These are phyloP conservation scores for Cremastinae sp. DNA, from an alignment of 2,888 invertebrate species.

Conservation along the genomic window DNA sequence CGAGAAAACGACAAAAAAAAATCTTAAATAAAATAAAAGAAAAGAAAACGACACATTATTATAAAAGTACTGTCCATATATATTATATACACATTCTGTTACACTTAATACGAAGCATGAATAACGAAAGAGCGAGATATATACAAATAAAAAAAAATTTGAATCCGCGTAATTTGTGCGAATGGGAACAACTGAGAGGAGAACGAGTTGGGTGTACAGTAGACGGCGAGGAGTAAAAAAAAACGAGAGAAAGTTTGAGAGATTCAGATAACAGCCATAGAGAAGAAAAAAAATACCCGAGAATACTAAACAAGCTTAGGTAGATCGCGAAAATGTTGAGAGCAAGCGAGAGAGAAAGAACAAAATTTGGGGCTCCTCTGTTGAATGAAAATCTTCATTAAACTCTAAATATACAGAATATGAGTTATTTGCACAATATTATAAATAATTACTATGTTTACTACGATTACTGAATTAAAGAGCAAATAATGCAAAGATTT, in stretches of 20 bases:
- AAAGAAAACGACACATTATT: conserved; percentile 46
- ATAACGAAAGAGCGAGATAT: conserved; percentile 54
- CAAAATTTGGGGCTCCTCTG: conserved; percentile 65
- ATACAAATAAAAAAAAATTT: conserved; percentile 40
- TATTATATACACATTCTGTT: conserved; percentile 65
- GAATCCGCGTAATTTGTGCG: conserved; percentile 55
- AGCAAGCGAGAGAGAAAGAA: conserved; percentile 1
- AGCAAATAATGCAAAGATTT: conserved; percentile 71
- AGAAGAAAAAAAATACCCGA: conserved; percentile 54
- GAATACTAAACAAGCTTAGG: conserved; percentile 55
- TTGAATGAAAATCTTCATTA: conserved; percentile 72
- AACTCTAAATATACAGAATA: conserved; percentile 71
- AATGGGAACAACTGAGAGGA: conserved; percentile 53
- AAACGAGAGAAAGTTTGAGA: conserved; percentile 24
- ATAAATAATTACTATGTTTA: conserved; percentile 77
- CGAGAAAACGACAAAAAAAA: conserved; percentile 12
- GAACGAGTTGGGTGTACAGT: conserved; percentile 26
- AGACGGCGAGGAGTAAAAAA: conserved; percentile 28
- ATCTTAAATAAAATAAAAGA: conserved; percentile 17
- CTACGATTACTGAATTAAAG: conserved; percentile 74
- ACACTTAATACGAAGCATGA: conserved; percentile 62
- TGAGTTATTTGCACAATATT: conserved; percentile 79
- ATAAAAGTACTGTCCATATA: conserved; percentile 66
- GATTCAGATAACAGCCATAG: too few relatives aligned
- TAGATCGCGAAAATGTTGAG: conserved; percentile 62